phyloP scores from a whole-genome alignment of 1,140 invertebrate species.

The Drosophila sucinea region DNA sequence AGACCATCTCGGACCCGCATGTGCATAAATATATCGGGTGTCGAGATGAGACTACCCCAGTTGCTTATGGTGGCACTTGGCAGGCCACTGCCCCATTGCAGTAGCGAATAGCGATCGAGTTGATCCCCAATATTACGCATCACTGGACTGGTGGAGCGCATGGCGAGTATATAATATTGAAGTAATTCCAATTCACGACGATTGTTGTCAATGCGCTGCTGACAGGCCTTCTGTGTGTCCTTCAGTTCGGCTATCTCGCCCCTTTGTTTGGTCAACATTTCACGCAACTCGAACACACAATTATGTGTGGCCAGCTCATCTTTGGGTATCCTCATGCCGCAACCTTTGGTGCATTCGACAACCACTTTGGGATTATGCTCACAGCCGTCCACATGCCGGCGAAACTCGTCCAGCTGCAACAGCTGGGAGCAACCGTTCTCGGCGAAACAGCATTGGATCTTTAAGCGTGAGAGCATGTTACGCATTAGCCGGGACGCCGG shows the following conservation, averaged over 20 bases:
- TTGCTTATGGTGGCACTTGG: constrained; percentile 33
- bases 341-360: constrained; percentile 49
- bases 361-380: constrained; percentile 57
- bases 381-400: constrained; percentile 49
- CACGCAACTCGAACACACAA: constrained; percentile 54
- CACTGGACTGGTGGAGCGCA: constrained; percentile 59
- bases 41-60: constrained; percentile 70
- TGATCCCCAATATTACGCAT: constrained; percentile 59
- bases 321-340: constrained; percentile 59
- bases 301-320: constrained; percentile 58
- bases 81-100: constrained; percentile 53
- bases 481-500: constrained; percentile 57
- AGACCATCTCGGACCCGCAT: constrained; percentile 50
- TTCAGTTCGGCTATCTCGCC: constrained; percentile 30
- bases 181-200: constrained; percentile 60
- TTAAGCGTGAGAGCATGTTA: constrained; percentile 56
- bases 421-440: constrained; percentile 38
- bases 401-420: constrained; percentile 47
- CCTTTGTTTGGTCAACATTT: constrained; percentile 34
- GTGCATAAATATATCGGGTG: constrained; percentile 56
- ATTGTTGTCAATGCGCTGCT: constrained; percentile 28
- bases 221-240: constrained; percentile 24
- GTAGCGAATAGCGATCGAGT: constrained; percentile 56
- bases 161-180: constrained; percentile 55
- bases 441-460: constrained; percentile 51